Percentiles rank a stretch among this genome's conserved stretches.
Evolutionary conservation across 2,888 invertebrate genomes (phyloP).

Genomic region (Beris chalybata): DNA sequence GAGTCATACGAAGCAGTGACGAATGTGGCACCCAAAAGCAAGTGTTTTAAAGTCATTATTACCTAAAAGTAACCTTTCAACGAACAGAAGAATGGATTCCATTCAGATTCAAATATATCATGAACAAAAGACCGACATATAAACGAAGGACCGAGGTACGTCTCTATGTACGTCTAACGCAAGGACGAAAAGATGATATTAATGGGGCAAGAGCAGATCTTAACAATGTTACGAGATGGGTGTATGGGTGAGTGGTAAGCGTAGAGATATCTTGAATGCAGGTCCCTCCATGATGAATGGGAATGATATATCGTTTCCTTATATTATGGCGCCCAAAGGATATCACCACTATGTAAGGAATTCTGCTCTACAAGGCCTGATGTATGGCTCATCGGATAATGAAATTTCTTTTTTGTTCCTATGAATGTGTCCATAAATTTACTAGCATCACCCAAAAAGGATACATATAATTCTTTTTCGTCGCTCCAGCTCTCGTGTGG

Average conservation of each 20-base stretch:
- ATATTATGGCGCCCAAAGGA: slow-evolving; percentile 22
- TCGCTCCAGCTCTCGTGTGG: slow-evolving; percentile 5
- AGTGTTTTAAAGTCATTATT: no score
- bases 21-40: no score
- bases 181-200: slow-evolving; percentile 32
- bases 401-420: slow-evolving; percentile 33
- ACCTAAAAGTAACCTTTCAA: no score
- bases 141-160: no score
- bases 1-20: no score
- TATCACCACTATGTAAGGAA: neutral
- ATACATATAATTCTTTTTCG: slow-evolving; percentile 9
- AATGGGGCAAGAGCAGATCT: slow-evolving; percentile 29
- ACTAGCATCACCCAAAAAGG: slow-evolving; percentile 18
- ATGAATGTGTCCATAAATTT: slow-evolving; percentile 32
- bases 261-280: slow-evolving; percentile 28
- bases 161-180: slow-evolving; percentile 2
- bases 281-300: slow-evolving; percentile 30
- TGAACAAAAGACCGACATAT: no score
- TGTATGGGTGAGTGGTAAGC: slow-evolving; percentile 17
- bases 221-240: slow-evolving; percentile 23
- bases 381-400: slow-evolving; percentile 28
- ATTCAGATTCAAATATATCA: no score
- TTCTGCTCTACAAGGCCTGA: slow-evolving; percentile 18
- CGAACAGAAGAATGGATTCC: no score
- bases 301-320: slow-evolving; percentile 22